These are phyloP conservation scores for Falco naumanni DNA, from an alignment of 2,797 vertebrate species.

Conservation along the genomic window DNA sequence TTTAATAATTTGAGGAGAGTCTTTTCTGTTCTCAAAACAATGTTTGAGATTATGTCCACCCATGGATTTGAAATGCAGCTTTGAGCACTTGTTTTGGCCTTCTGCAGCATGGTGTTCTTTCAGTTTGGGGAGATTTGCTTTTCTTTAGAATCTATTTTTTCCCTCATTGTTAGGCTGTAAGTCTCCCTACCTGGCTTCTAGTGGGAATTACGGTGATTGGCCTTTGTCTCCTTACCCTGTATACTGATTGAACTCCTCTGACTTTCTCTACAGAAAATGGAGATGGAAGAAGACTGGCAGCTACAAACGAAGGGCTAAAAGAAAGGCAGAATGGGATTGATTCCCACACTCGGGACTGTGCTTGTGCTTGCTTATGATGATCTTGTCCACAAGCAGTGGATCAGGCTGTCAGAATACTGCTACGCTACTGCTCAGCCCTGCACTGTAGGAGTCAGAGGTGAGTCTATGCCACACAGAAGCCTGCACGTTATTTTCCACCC, in stretches of 20 bases:
- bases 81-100: not conserved
- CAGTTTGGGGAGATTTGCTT: not conserved
- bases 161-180: not conserved
- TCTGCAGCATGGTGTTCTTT: not conserved
- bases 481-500: not conserved
- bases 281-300: not conserved
- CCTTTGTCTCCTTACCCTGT: not conserved
- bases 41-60: not conserved
- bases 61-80: not conserved
- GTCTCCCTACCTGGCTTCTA: not conserved
- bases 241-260: not conserved
- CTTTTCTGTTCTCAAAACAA: not conserved
- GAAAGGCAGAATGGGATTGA: not conserved
- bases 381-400: not conserved
- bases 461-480: not conserved
- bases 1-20: not conserved
- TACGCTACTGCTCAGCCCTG: not conserved
- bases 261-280: not conserved
- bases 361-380: accelerated
- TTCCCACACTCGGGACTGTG: not conserved
- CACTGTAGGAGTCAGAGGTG: not conserved
- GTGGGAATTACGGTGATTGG: not conserved
- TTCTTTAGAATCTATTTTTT: not conserved
- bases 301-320: not conserved
- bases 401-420: not conserved